phyloP scores from a whole-genome alignment of 2,113 vertebrate genomes.

The Willisornis vidua region DNA sequence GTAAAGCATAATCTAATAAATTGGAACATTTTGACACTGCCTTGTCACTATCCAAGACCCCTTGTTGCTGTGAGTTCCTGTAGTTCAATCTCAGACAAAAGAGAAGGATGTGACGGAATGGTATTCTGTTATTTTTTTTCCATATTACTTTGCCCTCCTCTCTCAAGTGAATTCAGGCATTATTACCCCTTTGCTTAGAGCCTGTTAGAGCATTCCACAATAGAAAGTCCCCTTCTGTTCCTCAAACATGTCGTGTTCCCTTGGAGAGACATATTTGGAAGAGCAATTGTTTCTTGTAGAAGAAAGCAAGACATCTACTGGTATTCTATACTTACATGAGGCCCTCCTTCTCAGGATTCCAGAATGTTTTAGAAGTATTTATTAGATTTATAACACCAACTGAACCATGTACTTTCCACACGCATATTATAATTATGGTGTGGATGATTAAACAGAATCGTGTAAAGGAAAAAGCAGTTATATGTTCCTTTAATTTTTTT shows the following conservation, averaged over 20 bases:
- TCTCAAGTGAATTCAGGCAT: conserved; percentile 46
- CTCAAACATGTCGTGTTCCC: conserved; percentile 14
- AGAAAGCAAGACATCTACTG: conserved; percentile 39
- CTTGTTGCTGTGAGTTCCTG: conserved; percentile 36
- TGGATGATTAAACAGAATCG: conserved; percentile 1
- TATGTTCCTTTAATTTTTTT: not conserved
- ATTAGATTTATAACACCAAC: conserved; percentile 11
- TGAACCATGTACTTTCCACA: not conserved
- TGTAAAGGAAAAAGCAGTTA: not conserved
- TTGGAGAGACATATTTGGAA: conserved; percentile 44
- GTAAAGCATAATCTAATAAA: conserved; percentile 28
- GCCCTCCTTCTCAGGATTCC: not conserved
- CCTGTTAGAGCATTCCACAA: conserved; percentile 41
- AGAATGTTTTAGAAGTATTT: not conserved
- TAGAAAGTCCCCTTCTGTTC: conserved; percentile 40
- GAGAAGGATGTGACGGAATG: conserved; percentile 41
- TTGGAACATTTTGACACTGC: conserved; percentile 14
- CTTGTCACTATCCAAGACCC: conserved; percentile 44
- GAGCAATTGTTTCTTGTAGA: conserved; percentile 48
- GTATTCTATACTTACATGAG: not conserved
- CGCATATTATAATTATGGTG: not conserved
- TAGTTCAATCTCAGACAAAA: conserved; percentile 48
- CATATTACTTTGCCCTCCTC: not conserved
- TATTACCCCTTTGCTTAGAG: conserved; percentile 44
- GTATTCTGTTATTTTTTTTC: conserved; percentile 58